A percentile compares a stretch with the other conserved stretches of the same genome.
Evolutionary conservation across 35 echinoderm and acorn worm genomes (phyloP).

Genomic region (Amphiura filiformis): DNA sequence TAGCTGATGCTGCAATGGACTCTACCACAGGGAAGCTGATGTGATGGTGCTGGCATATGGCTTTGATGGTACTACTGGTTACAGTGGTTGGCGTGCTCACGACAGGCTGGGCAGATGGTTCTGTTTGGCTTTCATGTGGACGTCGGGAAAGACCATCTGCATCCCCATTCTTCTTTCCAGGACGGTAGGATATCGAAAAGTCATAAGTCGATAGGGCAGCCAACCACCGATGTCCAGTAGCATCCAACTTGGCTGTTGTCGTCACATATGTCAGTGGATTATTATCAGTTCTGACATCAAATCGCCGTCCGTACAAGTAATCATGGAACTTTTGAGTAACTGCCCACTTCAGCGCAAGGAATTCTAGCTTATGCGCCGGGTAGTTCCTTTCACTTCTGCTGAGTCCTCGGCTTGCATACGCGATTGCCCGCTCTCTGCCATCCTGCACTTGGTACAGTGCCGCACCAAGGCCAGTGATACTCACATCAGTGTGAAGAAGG

Average conservation of each 20-base stretch:
- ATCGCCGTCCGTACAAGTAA: conserved; percentile 26
- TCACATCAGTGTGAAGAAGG: conserved; percentile 59
- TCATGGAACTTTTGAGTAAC: conserved; percentile 25
- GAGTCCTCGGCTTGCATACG: conserved; percentile 57
- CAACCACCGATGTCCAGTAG: conserved; percentile 65
- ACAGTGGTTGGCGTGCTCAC: no score
- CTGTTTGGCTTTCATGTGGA: background rate
- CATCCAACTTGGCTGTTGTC: conserved; percentile 38
- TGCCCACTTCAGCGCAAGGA: conserved; percentile 12
- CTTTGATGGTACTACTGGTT: no score
- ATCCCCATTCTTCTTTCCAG: conserved; percentile 19
- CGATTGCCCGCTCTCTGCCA: background rate
- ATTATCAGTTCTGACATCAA: conserved; percentile 36
- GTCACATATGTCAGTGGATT: conserved; percentile 34
- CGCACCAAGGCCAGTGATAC: conserved; percentile 37
- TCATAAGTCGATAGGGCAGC: conserved; percentile 49
- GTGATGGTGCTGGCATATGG: no score
- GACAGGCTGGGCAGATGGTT: no score
- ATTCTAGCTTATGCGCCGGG: conserved; percentile 30
- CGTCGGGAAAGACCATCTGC: conserved; percentile 26
- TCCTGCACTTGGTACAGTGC: conserved; percentile 43
- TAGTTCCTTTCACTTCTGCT: conserved; percentile 45
- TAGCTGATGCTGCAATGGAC: no score
- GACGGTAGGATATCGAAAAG: conserved; percentile 26
- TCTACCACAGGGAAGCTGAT: no score